Base-by-base conservation (phyloP, 2,888 invertebrate species). In the Sympetrum striolatum region DNA sequence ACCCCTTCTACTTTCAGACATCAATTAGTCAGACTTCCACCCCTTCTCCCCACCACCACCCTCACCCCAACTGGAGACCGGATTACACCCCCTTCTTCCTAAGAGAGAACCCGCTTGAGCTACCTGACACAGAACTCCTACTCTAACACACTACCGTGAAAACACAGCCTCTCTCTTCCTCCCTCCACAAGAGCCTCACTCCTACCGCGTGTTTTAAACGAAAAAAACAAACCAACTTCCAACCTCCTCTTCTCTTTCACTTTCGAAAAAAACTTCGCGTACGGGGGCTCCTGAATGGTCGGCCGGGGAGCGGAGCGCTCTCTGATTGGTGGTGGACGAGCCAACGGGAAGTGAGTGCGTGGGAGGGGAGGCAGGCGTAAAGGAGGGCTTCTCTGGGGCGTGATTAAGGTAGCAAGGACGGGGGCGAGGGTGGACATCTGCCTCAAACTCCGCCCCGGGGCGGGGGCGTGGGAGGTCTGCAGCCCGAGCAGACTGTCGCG, bases 171-270 rank as follows among this genome's bases (percentile, higher is more conserved):
- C 60, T 80, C 86, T 80, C 44, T 86, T 25, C 80, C 37, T 15
- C 58, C 82, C 64, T 35, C 58, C 80, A 91, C 80, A 90, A 91
- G 90, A 91, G 82, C 90, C 90, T 90, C 60, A n/a, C 60, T 60
- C 60, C 60, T 15, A 60, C 60, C 60, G 60, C 31, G 73, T 73
- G 73, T 73, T 73, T 73, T 25, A 73, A 73, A 73, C 10, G 31
- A 73, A 25, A 73, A 64, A 73, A 73, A 73, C 25, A 31, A 73
- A 31, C n/a, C 31, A 25, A 31, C 31, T 73, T 73, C 31, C 73
- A n/a, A 73, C 73, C 73, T 22, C 73, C 31, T 1, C 73, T 31
- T 73, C 73, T 31, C 73, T 31, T 73, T 25, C 73, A 31, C 73
- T 73, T 73, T 73, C 25, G 73, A 8, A 31, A 73, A 53, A 73